These are phyloP conservation scores for Pseudomyrmex flavicornis DNA, from an alignment of 1,140 invertebrate genomes.

Conservation along the genomic window DNA sequence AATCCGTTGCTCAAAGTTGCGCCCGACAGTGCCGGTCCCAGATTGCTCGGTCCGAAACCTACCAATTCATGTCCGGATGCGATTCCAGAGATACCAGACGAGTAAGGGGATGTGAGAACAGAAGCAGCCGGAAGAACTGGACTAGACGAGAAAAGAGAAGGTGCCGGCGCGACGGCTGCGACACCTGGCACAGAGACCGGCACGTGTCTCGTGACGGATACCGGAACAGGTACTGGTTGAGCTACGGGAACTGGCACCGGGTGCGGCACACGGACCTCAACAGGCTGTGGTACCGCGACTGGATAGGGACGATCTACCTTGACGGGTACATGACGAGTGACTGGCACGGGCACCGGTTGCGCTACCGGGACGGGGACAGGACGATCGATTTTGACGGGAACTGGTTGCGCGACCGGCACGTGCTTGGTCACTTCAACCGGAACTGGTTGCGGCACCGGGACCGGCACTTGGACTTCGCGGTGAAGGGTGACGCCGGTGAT, in stretches of 20 bases:
- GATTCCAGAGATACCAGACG: conserved; percentile 6
- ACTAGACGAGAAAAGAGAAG: not conserved
- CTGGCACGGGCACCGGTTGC: conserved; percentile 72
- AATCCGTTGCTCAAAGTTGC: not conserved
- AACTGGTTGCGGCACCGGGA: conserved; percentile 72
- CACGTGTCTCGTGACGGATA: conserved; percentile 40
- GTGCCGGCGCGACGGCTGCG: not conserved
- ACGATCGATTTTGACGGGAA: conserved; percentile 73
- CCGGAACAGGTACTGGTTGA: conserved; percentile 40
- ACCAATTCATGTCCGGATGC: conserved; percentile 26
- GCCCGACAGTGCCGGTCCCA: not conserved
- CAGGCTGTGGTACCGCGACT: conserved; percentile 69
- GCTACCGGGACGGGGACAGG: conserved; percentile 74
- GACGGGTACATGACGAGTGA: conserved; percentile 74
- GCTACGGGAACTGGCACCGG: conserved; percentile 66
- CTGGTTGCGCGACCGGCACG: conserved; percentile 70
- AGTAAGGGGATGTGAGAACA: not conserved
- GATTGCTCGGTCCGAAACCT: not conserved
- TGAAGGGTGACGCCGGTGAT: conserved; percentile 45
- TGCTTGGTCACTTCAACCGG: conserved; percentile 73
- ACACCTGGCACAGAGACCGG: not conserved
- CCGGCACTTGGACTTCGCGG: conserved; percentile 72
- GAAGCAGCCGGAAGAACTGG: not conserved
- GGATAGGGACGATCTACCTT: conserved; percentile 75
- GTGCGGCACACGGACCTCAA: conserved; percentile 71